Conservation (phyloP, 2,888 invertebrate genomes). For the Isotomurus palustris region DNA sequence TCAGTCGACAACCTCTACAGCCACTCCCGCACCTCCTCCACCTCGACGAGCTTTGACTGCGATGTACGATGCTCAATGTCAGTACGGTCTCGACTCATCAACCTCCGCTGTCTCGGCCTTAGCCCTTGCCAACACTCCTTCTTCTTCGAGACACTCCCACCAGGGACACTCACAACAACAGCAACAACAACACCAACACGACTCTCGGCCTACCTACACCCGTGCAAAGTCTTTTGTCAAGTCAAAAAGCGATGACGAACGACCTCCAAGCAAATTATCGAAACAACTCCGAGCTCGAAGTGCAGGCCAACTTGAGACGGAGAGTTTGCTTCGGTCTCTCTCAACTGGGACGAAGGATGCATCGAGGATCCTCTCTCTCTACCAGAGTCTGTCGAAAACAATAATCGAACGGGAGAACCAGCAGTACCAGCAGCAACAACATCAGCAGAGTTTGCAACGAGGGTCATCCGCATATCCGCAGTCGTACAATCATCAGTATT, state of each 20-base stretch:
- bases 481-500: conserved; percentile 19
- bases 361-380: conserved; percentile 42
- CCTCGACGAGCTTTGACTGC: conserved; percentile 36
- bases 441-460: conserved; percentile 7
- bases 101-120: conserved; percentile 44
- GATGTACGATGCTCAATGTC: conserved; percentile 46
- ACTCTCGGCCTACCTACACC: conserved; percentile 38
- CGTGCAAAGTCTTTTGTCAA: conserved; percentile 46
- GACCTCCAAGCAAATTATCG: conserved; percentile 43
- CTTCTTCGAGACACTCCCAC: conserved; percentile 1
- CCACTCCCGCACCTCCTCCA: no score
- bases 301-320: conserved; percentile 45
- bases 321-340: conserved; percentile 42
- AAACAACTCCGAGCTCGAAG: conserved; percentile 45
- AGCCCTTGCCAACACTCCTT: conserved; percentile 13
- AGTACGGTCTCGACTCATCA: conserved; percentile 41
- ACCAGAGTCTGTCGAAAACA: conserved; percentile 38
- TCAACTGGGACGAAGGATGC: conserved; percentile 44
- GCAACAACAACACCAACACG: no score
- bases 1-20: conserved; percentile 29
- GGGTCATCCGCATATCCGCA: conserved; percentile 5
- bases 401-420: conserved; percentile 35
- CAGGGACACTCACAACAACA: conserved; percentile 11
- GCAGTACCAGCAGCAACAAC: conserved; percentile 16
- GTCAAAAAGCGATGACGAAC: conserved; percentile 46